Base-by-base conservation (phyloP, 2,888 invertebrate genomes). In the Amiota mariae region DNA sequence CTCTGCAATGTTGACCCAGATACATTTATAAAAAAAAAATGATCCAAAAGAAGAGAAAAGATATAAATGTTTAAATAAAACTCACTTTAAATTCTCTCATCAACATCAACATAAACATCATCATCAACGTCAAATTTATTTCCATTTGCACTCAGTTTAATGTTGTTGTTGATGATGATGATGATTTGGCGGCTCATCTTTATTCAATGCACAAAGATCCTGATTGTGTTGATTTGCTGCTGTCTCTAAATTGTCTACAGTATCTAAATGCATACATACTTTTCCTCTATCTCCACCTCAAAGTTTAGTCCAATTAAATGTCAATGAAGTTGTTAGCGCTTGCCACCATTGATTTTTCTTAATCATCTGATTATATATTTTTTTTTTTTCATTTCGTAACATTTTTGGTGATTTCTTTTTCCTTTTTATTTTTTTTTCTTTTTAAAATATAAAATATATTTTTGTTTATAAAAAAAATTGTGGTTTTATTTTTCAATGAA, bases 251-350 rank as follows among this genome's bases (percentile, higher is more conserved):
- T 68, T n/a, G 51, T 51, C 67, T 48, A 49, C 49, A 13, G 9
- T 12, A 12, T 54, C 54, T n/a, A 15, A 15, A 54, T 15, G 9
- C 15, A n/a, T n/a, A n/a, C 12, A 15, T 24, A 24, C 24, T 24
- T 24, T 36, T 36, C 36, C 8, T 6, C 6, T 36, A 51, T 3
- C 54, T 8, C 4, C 54, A 15, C 15, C 15, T 15, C 18, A 18
- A 20, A 13, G 18, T 59, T 46, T 75, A 72, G 72, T 57, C 75
- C 82, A 80, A 83, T 84, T 81, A 78, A 75, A 77, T 80, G 73
- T 78, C 82, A 84, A 85, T 85, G 81, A 77, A 82, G 80, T 81
- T 78, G 75, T 76, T 77, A 75, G 70, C 54, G 49, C 71, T n/a
- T 6, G 54, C 54, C 54, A n/a, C 6, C n/a, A 6, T 54, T 54